These are phyloP conservation scores for Augochlorella aurata DNA, from an alignment of 2,888 invertebrate genomes.

Conservation along the genomic window DNA sequence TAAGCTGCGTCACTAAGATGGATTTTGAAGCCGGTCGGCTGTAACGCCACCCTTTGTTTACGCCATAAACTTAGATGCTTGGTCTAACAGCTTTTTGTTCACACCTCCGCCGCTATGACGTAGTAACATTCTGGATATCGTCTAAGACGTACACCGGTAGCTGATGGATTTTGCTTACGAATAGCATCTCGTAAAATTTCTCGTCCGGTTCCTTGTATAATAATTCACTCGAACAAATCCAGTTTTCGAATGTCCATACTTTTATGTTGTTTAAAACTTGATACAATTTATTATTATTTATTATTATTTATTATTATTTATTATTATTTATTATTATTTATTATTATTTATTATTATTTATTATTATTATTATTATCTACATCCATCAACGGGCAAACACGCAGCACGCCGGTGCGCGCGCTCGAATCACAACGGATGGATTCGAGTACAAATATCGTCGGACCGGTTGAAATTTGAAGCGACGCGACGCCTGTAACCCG, in stretches of 20 bases:
- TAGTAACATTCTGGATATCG: neutral
- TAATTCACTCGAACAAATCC: too few species aligned
- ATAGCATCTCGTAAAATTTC: neutral
- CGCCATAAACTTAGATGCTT: neutral
- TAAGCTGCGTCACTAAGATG: constrained; percentile 3
- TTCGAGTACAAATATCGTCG: neutral
- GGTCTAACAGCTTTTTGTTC: constrained; percentile 1
- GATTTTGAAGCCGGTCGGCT: neutral
- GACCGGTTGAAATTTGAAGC: neutral
- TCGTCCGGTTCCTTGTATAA: too few species aligned
- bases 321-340: too few species aligned
- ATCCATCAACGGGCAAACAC: neutral
- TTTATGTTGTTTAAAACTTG: neutral
- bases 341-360: too few species aligned
- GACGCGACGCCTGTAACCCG: neutral
- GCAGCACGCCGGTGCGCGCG: neutral
- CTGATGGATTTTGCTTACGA: neutral
- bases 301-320: too few species aligned
- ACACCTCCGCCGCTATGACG: neutral
- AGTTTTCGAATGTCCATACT: too few species aligned
- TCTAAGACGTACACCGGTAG: neutral
- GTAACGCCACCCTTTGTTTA: neutral
- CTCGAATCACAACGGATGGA: constrained; percentile 3
- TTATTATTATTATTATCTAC: too few species aligned
- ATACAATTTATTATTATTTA: too few species aligned